These are phyloP conservation scores for Cacoxenus indagator DNA, from an alignment of 2,888 invertebrate genomes.

Conservation along the genomic window DNA sequence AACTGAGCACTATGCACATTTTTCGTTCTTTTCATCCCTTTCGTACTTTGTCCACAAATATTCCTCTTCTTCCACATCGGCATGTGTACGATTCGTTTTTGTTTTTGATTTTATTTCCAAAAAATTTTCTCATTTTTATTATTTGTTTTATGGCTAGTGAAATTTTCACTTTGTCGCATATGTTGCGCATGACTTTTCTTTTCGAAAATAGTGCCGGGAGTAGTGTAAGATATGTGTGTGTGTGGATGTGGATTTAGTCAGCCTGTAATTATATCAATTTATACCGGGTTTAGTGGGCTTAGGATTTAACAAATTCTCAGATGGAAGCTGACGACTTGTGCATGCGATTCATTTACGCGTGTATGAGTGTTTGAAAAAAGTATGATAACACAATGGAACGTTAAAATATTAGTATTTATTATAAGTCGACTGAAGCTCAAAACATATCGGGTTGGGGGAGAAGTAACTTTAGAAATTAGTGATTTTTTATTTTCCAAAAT, in stretches of 20 bases:
- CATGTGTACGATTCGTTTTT: neutral
- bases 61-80: neutral
- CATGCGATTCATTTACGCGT: no score
- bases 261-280: constrained; percentile 14
- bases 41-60: neutral
- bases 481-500: no score
- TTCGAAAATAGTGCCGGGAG: neutral
- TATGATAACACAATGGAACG: no score
- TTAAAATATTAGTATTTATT: no score
- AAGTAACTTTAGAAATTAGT: no score
- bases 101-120: neutral
- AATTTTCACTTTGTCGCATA: neutral
- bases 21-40: neutral
- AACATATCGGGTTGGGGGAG: no score
- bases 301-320: neutral
- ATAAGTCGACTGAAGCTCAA: no score
- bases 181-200: neutral
- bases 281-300: neutral
- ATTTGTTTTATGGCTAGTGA: neutral
- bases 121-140: neutral
- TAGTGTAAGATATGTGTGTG: neutral
- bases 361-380: no score
- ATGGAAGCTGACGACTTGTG: no score
- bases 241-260: neutral
- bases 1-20: no score